Conservation (phyloP, 2,797 vertebrate genomes). For the Falco naumanni region DNA sequence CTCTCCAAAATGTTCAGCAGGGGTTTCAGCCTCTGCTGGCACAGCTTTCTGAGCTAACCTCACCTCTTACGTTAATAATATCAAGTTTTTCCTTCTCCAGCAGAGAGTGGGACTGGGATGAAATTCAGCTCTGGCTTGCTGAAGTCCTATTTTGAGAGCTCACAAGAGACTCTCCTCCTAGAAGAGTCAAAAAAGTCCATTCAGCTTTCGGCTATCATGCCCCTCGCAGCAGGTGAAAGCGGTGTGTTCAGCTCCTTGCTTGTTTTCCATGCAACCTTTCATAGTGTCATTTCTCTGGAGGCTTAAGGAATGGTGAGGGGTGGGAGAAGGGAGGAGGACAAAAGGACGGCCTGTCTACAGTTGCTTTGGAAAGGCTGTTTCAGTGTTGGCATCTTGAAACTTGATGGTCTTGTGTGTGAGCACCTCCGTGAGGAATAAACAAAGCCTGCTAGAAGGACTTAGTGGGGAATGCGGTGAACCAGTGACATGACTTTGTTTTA, state of each 20-base stretch:
- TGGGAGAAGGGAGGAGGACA: not conserved
- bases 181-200: not conserved
- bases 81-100: constrained; percentile 54
- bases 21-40: constrained; percentile 32
- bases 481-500: not conserved
- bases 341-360: not conserved
- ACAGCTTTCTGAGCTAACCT: not conserved
- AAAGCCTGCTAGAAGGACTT: not conserved
- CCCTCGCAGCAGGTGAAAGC: constrained; percentile 21
- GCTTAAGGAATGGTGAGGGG: not conserved
- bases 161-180: constrained; percentile 5
- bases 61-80: constrained; percentile 41
- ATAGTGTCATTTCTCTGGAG: not conserved
- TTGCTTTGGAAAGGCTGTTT: not conserved
- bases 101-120: constrained; percentile 14
- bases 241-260: not conserved
- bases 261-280: not conserved
- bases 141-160: constrained; percentile 29
- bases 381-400: not conserved
- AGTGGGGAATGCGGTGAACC: not conserved
- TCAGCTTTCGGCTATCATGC: not conserved
- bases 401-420: not conserved
- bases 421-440: not conserved
- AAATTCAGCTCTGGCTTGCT: constrained; percentile 38
- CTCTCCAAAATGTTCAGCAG: not conserved